Base-by-base conservation (phyloP, 2,888 invertebrate genomes). In the Epiblema foenella region DNA sequence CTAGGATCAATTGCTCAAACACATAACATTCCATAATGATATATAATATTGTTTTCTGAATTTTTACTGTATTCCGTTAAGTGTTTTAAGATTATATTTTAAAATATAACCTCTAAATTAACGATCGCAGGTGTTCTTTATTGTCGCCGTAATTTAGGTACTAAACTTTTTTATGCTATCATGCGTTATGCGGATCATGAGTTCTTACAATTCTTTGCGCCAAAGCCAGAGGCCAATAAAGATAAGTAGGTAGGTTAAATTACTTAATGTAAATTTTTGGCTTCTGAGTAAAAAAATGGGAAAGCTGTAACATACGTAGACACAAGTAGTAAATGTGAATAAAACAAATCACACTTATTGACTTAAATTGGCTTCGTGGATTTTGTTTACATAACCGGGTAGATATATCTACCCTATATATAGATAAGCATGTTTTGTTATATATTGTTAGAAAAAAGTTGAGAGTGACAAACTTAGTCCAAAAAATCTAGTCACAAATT, bases 221-320 rank as follows among this genome's bases (percentile, higher is more conserved):
- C 65, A 59, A 33, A 65, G 33, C 52, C 65, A 70, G 65, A 65
- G 69, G 68, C 68, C 59, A 62, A 42, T 56, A 56, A 57, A 17
- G 15, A 52, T 63, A 59, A 49, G 33, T 58, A 72, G 39, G 49
- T 73, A 69, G 54, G 52, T 60, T 69, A 59, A 69, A 56, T 54
- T n/a, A n/a, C n/a, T n/a, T 71, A 66, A 52, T 42, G 52, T 73
- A 69, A 64, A 59, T 46, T 37, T 63, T 52, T 56, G 39, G 62
- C 29, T 58, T 51, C 63, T 57, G 58, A 58, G 5, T 52, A 59
- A 65, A 29, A 17, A 52, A 17, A 33, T 29, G 63, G 63, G 52
- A 64, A 24, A 70, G 54, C 65, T 70, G 42, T 70, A 59, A 65
- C 46, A 69, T 68, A 68, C n/a, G 20, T 24, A 29, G 42, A 20